Conservation (phyloP, 2,888 invertebrate species). For the Drosophila seclusa region DNA sequence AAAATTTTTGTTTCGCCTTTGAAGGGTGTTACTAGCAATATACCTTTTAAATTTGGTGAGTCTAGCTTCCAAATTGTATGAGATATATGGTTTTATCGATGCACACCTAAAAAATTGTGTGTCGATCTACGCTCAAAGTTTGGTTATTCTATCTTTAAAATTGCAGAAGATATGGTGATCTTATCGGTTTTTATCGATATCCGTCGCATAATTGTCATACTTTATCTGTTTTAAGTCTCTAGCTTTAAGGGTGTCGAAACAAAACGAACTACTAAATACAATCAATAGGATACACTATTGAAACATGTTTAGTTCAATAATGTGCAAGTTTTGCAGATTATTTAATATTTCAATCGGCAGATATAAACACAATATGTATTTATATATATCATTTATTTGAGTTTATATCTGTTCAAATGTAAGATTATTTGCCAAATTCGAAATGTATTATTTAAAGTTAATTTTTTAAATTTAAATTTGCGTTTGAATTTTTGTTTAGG, state of each 20-base stretch:
- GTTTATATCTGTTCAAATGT: neutral
- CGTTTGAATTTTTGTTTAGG: conserved; percentile 1
- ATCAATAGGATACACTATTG: neutral
- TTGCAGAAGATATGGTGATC: neutral
- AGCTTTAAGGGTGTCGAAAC: neutral
- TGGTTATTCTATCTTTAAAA: neutral
- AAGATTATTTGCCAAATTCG: neutral
- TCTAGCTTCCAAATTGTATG: too few relatives aligned
- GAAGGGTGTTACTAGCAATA: too few relatives aligned
- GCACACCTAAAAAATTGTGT: too few relatives aligned
- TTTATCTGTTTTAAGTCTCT: too few relatives aligned
- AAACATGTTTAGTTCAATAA: neutral
- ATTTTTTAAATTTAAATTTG: neutral
- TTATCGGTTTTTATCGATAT: too few relatives aligned
- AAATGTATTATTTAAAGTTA: neutral
- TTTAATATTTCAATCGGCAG: neutral
- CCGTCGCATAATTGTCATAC: too few relatives aligned
- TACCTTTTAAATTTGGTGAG: too few relatives aligned
- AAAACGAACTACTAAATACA: neutral
- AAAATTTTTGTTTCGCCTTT: too few relatives aligned
- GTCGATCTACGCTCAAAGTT: too few relatives aligned
- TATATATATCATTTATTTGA: neutral
- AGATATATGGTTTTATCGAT: neutral
- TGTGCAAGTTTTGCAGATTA: neutral
- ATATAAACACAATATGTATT: neutral